Conservation (phyloP, 2,113 vertebrate species). For the Protomyctophum bolini region DNA sequence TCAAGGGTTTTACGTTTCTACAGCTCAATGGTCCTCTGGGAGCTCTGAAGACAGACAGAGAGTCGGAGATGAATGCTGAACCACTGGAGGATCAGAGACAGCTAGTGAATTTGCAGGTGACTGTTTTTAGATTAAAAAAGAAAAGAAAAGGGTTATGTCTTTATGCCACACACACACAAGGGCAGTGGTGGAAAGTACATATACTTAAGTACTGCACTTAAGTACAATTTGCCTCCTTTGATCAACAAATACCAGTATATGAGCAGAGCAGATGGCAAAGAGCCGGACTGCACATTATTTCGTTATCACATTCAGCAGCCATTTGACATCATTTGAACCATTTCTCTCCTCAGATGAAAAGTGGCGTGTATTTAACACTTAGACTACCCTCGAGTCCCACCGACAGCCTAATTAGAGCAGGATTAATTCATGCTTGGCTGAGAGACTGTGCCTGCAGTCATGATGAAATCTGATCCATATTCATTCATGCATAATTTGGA, state of each 20-base stretch:
- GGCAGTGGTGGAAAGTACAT: no score
- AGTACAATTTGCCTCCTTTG: conserved; percentile 17
- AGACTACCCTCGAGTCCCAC: background rate
- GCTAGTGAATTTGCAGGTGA: no score
- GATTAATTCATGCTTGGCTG: conserved; percentile 29
- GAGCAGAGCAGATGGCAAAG: conserved; percentile 38
- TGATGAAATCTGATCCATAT: conserved; percentile 44
- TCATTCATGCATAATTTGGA: conserved; percentile 22
- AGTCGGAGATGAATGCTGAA: no score
- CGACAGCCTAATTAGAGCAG: conserved; percentile 17
- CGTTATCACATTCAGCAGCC: conserved; percentile 29
- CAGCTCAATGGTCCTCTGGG: no score
- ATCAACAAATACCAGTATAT: conserved; percentile 29
- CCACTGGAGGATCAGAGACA: no score
- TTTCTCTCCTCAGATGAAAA: conserved; percentile 34
- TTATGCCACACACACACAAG: no score
- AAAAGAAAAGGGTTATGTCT: no score
- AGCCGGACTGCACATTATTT: conserved; percentile 30
- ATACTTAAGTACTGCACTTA: no score
- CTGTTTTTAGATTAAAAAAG: no score
- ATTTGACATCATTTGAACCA: conserved; percentile 21
- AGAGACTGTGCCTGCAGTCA: conserved; percentile 36
- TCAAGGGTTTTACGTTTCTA: conserved; percentile 4
- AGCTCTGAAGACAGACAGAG: no score
- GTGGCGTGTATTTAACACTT: conserved; percentile 43